Conservation (phyloP, 2,113 vertebrate genomes). For the Ceyx margarethae region DNA sequence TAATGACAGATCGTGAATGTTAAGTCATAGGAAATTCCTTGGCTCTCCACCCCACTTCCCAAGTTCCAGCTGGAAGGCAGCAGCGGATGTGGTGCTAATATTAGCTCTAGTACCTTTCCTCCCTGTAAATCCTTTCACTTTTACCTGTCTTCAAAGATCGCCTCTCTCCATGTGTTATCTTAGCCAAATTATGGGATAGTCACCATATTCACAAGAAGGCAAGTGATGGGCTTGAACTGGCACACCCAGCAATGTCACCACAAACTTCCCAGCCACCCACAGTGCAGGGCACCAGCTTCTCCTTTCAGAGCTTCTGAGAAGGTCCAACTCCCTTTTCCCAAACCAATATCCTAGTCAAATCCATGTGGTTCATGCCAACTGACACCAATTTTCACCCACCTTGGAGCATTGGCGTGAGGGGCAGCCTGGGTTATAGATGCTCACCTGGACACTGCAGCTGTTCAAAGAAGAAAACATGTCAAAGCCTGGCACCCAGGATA, state of each 20-base stretch:
- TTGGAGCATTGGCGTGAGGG: fast-evolving
- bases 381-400: neutral
- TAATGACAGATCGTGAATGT: neutral
- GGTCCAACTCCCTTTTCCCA: neutral
- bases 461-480: conserved; percentile 86
- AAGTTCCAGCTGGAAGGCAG: conserved; percentile 18
- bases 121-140: conserved; percentile 30
- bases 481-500: conserved; percentile 88
- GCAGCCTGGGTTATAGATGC: neutral
- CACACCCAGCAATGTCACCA: neutral
- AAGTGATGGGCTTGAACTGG: neutral
- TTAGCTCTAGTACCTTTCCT: conserved; percentile 14
- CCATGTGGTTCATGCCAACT: neutral
- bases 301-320: neutral
- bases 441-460: conserved; percentile 84
- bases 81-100: neutral
- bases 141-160: neutral
- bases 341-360: neutral
- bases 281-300: neutral
- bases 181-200: neutral
- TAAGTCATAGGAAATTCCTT: conserved; percentile 61
- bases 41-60: conserved; percentile 36
- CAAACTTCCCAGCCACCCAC: neutral
- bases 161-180: neutral
- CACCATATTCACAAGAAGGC: neutral